Conservation (phyloP, 2,797 vertebrate genomes). For the Sebastes taczanowskii region DNA sequence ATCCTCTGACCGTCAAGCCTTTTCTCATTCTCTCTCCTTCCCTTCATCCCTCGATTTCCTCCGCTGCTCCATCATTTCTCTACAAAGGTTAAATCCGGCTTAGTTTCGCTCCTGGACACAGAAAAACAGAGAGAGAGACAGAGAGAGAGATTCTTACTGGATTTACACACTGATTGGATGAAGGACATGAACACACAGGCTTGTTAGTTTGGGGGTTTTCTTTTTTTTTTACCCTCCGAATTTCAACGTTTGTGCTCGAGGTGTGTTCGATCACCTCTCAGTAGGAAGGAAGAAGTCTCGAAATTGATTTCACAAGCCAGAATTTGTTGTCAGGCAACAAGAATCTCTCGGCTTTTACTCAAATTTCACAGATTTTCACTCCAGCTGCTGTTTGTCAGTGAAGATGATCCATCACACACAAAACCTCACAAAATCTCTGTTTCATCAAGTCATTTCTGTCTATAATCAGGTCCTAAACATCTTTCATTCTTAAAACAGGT, state of each 20-base stretch:
- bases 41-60: conserved; percentile 22
- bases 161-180: background rate
- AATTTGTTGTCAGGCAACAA: background rate
- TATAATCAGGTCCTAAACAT: background rate
- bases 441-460: background rate
- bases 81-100: conserved; percentile 31
- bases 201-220: background rate
- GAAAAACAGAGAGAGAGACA: background rate
- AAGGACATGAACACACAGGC: background rate
- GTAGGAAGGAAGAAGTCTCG: no score
- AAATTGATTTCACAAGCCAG: background rate
- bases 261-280: background rate
- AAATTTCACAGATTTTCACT: background rate
- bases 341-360: background rate
- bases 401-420: background rate
- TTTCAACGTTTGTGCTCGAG: background rate
- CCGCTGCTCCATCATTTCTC: conserved; percentile 13
- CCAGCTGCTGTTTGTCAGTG: background rate
- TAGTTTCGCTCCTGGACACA: conserved; percentile 47
- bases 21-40: background rate
- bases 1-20: background rate
- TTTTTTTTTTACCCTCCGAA: background rate
- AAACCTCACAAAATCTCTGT: background rate
- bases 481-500: background rate
- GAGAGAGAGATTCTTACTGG: conserved; percentile 5